Evolutionary conservation across 1,140 invertebrate genomes (phyloP).

Genomic region (Phenacoccus solenopsis): DNA sequence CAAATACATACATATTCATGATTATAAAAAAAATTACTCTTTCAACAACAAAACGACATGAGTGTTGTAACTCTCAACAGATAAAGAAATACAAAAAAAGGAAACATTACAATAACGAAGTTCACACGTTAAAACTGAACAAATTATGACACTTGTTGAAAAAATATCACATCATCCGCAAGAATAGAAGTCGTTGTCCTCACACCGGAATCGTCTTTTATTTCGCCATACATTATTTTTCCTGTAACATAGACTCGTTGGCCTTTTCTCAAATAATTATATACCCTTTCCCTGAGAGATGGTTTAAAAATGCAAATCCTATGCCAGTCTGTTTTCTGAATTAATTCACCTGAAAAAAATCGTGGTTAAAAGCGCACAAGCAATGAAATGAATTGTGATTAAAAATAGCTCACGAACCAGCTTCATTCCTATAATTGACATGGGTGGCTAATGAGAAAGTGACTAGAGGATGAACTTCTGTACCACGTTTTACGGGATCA

Average conservation of each 20-base stretch:
- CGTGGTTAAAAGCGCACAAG: not conserved
- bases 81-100: no score
- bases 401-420: slow-evolving; percentile 30
- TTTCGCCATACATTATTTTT: slow-evolving; percentile 70
- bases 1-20: no score
- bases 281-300: slow-evolving; percentile 58
- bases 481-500: slow-evolving; percentile 72
- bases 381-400: not conserved
- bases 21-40: no score
- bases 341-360: slow-evolving; percentile 21
- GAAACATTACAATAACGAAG: not conserved
- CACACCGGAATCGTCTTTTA: slow-evolving; percentile 55
- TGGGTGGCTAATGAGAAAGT: slow-evolving; percentile 85
- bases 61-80: no score
- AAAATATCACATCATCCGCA: slow-evolving; percentile 77
- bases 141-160: slow-evolving; percentile 31
- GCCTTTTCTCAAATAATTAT: slow-evolving; percentile 70
- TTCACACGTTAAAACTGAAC: no score
- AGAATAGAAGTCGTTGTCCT: slow-evolving; percentile 62
- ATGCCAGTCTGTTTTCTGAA: slow-evolving; percentile 85
- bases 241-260: slow-evolving; percentile 73
- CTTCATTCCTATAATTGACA: slow-evolving; percentile 56
- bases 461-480: slow-evolving; percentile 67
- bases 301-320: slow-evolving; percentile 77
- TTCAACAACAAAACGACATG: no score